phyloP scores from a whole-genome alignment of 2,113 vertebrate genomes.

The Zosterops borbonicus region DNA sequence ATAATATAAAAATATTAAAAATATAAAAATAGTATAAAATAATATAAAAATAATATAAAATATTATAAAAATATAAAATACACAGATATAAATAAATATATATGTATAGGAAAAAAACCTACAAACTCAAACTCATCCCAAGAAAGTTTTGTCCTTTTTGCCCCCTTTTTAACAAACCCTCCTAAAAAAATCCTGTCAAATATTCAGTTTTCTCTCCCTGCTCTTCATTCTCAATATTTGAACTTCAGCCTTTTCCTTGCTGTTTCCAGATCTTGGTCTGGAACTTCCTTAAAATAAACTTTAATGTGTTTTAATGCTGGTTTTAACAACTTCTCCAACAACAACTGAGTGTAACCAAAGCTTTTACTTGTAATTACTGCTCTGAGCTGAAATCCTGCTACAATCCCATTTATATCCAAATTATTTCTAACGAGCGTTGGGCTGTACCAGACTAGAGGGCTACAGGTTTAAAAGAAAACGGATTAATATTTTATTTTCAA shows the following conservation, averaged over 20 bases:
- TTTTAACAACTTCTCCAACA: slow-evolving; percentile 40
- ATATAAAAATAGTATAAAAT: no score
- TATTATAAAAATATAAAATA: not conserved
- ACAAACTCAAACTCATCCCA: not conserved
- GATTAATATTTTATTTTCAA: slow-evolving; percentile 66
- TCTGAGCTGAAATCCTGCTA: slow-evolving; percentile 24
- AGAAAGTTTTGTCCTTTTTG: not conserved
- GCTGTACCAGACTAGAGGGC: slow-evolving; percentile 26
- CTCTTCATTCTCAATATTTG: not conserved
- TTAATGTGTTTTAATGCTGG: slow-evolving; percentile 7
- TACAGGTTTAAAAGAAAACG: slow-evolving; percentile 42
- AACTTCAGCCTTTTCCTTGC: not conserved
- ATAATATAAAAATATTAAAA: no score
- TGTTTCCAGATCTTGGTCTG: not conserved
- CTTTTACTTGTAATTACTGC: slow-evolving; percentile 58
- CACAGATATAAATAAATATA: not conserved
- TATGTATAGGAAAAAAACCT: accelerated
- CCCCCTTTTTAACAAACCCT: not conserved
- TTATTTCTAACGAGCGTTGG: slow-evolving; percentile 12
- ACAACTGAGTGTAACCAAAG: slow-evolving; percentile 14
- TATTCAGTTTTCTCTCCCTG: not conserved
- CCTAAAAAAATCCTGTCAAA: not conserved
- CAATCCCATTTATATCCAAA: slow-evolving; percentile 21
- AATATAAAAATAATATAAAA: not conserved
- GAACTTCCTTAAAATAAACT: slow-evolving; percentile 24